Percentiles rank a stretch among this genome's conserved stretches.
These are phyloP conservation scores for Drosophila saltans DNA, from an alignment of 1,140 invertebrate species.

Conservation along the genomic window DNA sequence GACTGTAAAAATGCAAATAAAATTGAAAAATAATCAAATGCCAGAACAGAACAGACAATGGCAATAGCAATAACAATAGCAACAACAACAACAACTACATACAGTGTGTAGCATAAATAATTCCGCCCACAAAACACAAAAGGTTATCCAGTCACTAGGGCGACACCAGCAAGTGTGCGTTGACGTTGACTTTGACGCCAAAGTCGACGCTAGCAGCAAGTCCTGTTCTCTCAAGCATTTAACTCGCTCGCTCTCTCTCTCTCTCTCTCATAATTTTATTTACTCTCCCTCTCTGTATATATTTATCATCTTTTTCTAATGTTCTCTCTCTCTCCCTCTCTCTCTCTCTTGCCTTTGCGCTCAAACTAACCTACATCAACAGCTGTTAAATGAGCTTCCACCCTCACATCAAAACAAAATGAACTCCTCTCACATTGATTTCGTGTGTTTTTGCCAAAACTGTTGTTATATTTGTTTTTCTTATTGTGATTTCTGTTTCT, in stretches of 20 bases:
- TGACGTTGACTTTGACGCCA: conserved; percentile 23
- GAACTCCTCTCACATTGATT: conserved; percentile 4
- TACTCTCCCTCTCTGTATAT: not conserved
- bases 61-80: conserved; percentile 12
- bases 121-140: conserved; percentile 71
- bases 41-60: conserved; percentile 13
- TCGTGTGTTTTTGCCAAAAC: conserved; percentile 30
- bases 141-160: conserved; percentile 78
- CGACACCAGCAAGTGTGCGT: conserved; percentile 59
- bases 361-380: conserved; percentile 80
- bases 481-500: not conserved
- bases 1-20: conserved; percentile 65
- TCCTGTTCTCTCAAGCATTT: conserved; percentile 5
- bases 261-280: conserved; percentile 8
- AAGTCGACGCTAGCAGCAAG: conserved; percentile 17
- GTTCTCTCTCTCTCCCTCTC: conserved; percentile 15
- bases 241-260: not conserved
- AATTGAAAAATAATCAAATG: conserved; percentile 74
- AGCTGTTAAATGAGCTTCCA: conserved; percentile 62
- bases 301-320: not conserved
- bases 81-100: conserved; percentile 38
- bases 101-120: conserved; percentile 79
- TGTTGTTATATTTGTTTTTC: conserved; percentile 24
- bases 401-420: conserved; percentile 34
- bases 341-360: conserved; percentile 9